Base-by-base conservation (phyloP, 1,140 invertebrate species). In the Platorchestia sp. region DNA sequence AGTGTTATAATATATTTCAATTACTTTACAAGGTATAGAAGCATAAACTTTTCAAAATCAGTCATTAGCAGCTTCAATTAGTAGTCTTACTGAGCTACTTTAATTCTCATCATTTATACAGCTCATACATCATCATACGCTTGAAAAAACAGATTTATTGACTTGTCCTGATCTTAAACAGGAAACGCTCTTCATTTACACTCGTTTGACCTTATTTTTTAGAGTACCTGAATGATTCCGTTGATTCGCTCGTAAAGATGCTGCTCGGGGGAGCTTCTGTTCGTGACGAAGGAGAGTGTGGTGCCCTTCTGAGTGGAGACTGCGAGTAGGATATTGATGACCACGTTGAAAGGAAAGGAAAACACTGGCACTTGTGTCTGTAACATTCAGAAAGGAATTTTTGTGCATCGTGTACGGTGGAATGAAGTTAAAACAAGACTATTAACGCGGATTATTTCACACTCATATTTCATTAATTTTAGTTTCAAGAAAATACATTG, bases 271-370 rank as follows among this genome's bases (percentile, higher is more conserved):
- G 86, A 95, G 41, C 91, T 95, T 75, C 86, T 93, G 53, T 86
- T 59, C 0, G 47, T 86, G 0, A 95, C 47, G 51, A 93, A 95
- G n/a, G 95, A 42, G 45, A 95, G 95, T 27, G 91, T 59, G 14
- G 95, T 93, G n/a, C 95, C 86, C 14, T 40, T 45, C 86, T 45
- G 41, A 45, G 95, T 95, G 47, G 86, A 91, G 91, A 93, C 95
- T 42, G 95, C 95, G 5, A 95, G 91, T 27, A 95, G 10, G 27
- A 95, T n/a, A 0, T 43, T 53, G 6, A 86, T 95, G 42, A 90
- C 95, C n/a, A 95, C 95, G 91, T 95, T 95, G 51, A 95, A 95
- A 36, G 95, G 95, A 51, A 45, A 95, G 0, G 95, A 95, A 40
- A 95, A 47, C 7, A 95, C 95, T 3, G 95, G 95, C 7, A 95